Evolutionary conservation across 2,113 vertebrate genomes (phyloP).

Genomic region (Hyaena hyaena): DNA sequence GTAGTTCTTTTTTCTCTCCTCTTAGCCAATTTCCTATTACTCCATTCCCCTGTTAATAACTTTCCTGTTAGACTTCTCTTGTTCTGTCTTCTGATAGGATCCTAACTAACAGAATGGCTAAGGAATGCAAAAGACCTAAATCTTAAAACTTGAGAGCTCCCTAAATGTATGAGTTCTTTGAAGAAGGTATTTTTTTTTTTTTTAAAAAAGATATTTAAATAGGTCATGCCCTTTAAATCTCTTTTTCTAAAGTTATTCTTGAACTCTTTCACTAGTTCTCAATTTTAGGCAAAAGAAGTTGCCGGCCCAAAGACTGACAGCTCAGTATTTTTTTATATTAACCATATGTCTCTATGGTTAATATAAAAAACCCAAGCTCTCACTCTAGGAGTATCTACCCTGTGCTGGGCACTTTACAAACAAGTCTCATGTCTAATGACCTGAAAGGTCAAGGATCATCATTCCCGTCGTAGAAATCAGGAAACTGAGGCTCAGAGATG

Average conservation of each 20-base stretch:
- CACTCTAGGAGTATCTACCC: background rate
- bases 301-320: background rate
- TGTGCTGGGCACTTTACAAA: background rate
- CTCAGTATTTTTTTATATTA: background rate
- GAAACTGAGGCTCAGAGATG: background rate
- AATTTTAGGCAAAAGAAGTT: conserved; percentile 8
- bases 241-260: conserved; percentile 35
- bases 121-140: background rate
- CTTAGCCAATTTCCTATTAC: background rate
- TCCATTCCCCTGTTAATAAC: background rate
- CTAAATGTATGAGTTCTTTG: background rate
- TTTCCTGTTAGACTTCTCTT: background rate
- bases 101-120: background rate
- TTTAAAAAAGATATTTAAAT: conserved; percentile 9
- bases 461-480: background rate
- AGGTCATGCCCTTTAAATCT: background rate
- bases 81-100: background rate
- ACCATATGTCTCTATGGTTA: background rate
- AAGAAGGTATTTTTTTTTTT: background rate
- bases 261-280: background rate
- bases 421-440: background rate
- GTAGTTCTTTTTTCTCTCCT: background rate
- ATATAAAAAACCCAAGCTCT: background rate
- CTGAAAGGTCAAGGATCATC: background rate
- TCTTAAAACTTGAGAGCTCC: background rate